phyloP scores from a whole-genome alignment of 2,113 vertebrate species.

The Prinia subflava region DNA sequence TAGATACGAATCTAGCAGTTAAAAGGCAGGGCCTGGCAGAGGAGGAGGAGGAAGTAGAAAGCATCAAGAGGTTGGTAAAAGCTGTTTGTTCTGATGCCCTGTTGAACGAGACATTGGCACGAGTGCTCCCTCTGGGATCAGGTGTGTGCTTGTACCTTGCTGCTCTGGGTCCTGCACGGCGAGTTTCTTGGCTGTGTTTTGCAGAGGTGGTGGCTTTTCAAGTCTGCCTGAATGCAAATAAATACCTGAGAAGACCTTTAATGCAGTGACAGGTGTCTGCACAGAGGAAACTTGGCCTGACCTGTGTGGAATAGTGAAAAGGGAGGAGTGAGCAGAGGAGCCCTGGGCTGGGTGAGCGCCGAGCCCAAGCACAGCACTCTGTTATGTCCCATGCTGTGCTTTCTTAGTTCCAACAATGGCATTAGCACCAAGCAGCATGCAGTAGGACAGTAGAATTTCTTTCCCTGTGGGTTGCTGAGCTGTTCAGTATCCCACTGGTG shows the following conservation, averaged over 20 bases:
- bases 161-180: not conserved
- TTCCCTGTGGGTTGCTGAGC: not conserved
- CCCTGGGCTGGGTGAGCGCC: rapidly evolving
- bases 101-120: not conserved
- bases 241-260: not conserved
- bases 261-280: not conserved
- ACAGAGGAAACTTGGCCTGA: not conserved
- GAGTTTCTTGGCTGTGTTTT: not conserved
- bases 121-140: not conserved
- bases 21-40: not conserved
- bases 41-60: not conserved
- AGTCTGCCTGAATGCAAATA: not conserved
- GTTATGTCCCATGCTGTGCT: not conserved
- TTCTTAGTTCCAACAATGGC: not conserved
- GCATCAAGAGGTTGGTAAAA: not conserved
- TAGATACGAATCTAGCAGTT: constrained; percentile 14
- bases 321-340: not conserved
- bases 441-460: not conserved
- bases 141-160: not conserved
- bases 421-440: not conserved
- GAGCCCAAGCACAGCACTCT: not conserved
- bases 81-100: not conserved
- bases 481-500: not conserved
- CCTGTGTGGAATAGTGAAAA: not conserved
- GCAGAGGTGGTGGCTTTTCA: not conserved